These are phyloP conservation scores for Listronotus oregonensis DNA, from an alignment of 1,140 invertebrate genomes.

Conservation along the genomic window DNA sequence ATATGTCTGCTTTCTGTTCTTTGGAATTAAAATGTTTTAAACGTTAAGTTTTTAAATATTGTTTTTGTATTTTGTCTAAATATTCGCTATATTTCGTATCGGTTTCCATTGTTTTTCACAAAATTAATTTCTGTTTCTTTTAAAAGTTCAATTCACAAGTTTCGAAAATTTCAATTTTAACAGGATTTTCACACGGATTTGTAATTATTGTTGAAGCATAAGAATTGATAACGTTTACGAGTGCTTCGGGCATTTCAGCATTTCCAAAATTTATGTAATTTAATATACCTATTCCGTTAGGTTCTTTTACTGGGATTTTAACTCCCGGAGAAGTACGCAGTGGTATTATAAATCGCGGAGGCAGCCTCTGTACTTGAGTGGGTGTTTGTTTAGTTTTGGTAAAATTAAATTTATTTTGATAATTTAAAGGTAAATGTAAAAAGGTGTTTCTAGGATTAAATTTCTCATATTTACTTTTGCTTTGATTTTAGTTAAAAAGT, in stretches of 20 bases:
- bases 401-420: not conserved
- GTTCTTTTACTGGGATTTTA: not conserved
- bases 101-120: slow-evolving; percentile 7
- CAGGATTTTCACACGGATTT: slow-evolving; percentile 23
- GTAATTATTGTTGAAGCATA: slow-evolving; percentile 14
- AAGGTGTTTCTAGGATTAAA: not conserved
- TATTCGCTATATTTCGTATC: not conserved
- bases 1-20: slow-evolving; percentile 33
- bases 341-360: not conserved
- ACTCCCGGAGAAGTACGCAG: not conserved
- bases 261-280: slow-evolving; percentile 25
- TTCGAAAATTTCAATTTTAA: slow-evolving; percentile 24
- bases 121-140: slow-evolving; percentile 19
- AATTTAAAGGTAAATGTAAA: not conserved
- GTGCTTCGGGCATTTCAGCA: slow-evolving; percentile 23
- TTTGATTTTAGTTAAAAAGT: not conserved
- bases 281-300: not conserved
- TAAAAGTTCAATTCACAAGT: slow-evolving; percentile 23
- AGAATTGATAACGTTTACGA: slow-evolving; percentile 31
- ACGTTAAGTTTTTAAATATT: slow-evolving; percentile 26
- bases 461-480: not conserved
- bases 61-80: slow-evolving; percentile 18
- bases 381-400: not conserved
- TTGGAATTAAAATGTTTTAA: slow-evolving; percentile 32
- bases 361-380: not conserved